Evolutionary conservation across 2,888 invertebrate species (phyloP), one percentile per base, ranked within the genome.

Genomic region (Agonopterix subpropinquella): DNA sequence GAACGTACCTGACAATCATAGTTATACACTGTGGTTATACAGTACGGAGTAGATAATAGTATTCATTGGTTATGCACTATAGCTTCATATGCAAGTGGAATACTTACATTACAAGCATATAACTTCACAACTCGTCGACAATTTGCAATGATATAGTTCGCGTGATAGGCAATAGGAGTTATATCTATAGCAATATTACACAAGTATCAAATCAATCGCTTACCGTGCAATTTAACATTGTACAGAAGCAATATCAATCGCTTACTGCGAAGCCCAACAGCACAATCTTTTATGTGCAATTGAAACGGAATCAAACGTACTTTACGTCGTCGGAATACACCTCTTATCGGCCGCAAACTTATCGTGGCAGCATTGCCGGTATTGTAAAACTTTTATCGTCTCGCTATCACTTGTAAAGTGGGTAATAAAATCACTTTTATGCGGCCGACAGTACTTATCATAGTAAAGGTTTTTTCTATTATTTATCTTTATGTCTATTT

Each of bases 391-490:
- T 55, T 61, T 64, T 62, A 64, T 61, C 53, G 50, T 36, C 39
- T 8, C 53, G 51, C 54, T 53, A 57, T 60, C 56, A 55, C 58
- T 56, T 61, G 60, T 64, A 59, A 61, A 64, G 54, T 57, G 55
- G 51, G 51, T 54, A 47, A 54, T 66, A 65, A 66, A 64, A 59
- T 50, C 51, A 52, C 44, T 51, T 59, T 60, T 57, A 59, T 52
- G 56, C 43, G 42, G 43, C 43, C 43, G 54, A 53, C 51, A 54
- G 48, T 49, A 52, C 48, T 54, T 55, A 52, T 50, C 50, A 46
- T 41, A 3, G 8, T 37, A 11, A 8, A 10, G 11, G 41, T 41
- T 41, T 41, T 41, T 11, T 11, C 39, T 37, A 37, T n/a, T 9
- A n/a, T 37, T n/a, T 37, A n/a, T 37, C 5, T 37, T 37, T 10